Percentiles rank a stretch among this genome's conserved stretches.
These are phyloP conservation scores for Falco berigora DNA, from an alignment of 2,797 vertebrate genomes.

Conservation along the genomic window DNA sequence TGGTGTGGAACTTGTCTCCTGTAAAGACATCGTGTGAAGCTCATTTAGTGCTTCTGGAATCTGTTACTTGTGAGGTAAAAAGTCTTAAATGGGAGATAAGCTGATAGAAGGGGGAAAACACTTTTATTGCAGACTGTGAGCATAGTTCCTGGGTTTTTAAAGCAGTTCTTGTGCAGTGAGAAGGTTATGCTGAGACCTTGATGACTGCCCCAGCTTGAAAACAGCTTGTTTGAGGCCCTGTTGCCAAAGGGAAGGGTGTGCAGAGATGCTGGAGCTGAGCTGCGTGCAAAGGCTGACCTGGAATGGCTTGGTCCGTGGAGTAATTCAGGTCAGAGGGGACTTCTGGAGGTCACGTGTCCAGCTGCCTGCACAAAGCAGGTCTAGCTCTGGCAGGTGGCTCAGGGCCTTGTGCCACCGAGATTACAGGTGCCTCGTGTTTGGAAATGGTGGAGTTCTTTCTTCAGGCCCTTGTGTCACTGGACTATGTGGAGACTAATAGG, in stretches of 20 bases:
- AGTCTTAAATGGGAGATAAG: background rate
- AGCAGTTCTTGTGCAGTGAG: background rate
- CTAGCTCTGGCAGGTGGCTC: background rate
- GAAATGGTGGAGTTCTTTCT: background rate
- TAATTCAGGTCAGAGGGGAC: background rate
- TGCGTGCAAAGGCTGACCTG: background rate
- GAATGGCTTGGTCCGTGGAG: background rate
- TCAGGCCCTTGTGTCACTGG: background rate
- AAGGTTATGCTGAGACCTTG: background rate
- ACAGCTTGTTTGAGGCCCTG: background rate
- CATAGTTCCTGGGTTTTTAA: background rate
- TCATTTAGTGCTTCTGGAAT: background rate
- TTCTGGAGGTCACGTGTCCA: background rate
- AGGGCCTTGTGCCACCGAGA: background rate
- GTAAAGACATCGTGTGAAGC: background rate
- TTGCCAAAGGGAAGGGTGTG: background rate
- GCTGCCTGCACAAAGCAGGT: background rate
- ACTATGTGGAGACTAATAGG: rapidly evolving
- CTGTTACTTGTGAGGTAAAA: background rate
- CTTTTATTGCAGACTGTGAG: background rate
- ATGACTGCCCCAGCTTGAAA: rapidly evolving
- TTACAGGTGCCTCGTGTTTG: background rate
- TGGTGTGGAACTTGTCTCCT: background rate
- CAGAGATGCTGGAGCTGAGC: background rate
- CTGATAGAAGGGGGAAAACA: background rate